Percentiles rank a stretch among this genome's conserved stretches.
These are phyloP conservation scores for Pedicia rivosa DNA, from an alignment of 2,888 invertebrate genomes.

Conservation along the genomic window DNA sequence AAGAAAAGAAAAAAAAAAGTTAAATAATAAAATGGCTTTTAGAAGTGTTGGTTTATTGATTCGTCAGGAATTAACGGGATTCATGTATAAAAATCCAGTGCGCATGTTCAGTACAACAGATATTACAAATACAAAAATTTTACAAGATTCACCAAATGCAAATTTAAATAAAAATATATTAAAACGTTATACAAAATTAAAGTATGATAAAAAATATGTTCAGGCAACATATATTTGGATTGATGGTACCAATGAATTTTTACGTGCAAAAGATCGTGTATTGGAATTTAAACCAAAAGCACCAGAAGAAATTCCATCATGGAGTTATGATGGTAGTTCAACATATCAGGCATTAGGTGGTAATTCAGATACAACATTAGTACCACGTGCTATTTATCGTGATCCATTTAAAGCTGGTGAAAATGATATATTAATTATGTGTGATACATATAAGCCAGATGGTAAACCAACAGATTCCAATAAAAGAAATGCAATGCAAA, in stretches of 20 bases:
- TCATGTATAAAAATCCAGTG: neutral
- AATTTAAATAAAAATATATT: constrained; percentile 57
- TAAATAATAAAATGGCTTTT: constrained; percentile 20
- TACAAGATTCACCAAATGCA: constrained; percentile 58
- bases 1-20: constrained; percentile 2
- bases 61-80: constrained; percentile 20
- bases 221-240: constrained; percentile 60
- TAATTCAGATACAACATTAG: constrained; percentile 56
- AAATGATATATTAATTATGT: constrained; percentile 55
- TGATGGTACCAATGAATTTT: constrained; percentile 52
- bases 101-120: constrained; percentile 14
- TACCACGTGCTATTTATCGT: constrained; percentile 61
- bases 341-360: constrained; percentile 46
- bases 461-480: constrained; percentile 32
- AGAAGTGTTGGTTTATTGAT: constrained; percentile 26
- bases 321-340: constrained; percentile 63
- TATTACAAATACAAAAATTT: constrained; percentile 8
- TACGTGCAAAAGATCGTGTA: constrained; percentile 54
- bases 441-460: constrained; percentile 55
- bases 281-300: constrained; percentile 45
- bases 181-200: constrained; percentile 52
- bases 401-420: constrained; percentile 61
- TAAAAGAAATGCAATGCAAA: constrained; percentile 32
- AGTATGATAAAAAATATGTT: constrained; percentile 34
- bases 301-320: constrained; percentile 47